These are phyloP conservation scores for Caenorhabditis panamensis DNA, from an alignment of 2,888 invertebrate species.

Conservation along the genomic window DNA sequence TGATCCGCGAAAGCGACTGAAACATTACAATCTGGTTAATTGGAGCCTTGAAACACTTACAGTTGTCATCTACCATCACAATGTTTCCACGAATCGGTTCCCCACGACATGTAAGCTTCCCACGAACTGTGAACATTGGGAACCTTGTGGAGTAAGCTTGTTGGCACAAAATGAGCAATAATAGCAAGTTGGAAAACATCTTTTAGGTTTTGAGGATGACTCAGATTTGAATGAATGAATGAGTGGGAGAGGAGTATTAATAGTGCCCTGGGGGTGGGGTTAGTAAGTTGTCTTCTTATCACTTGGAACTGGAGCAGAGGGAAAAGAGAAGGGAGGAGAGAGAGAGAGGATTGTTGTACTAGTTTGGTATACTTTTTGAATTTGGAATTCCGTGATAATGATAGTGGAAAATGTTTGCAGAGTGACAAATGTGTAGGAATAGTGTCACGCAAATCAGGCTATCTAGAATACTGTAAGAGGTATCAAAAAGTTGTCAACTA, in stretches of 20 bases:
- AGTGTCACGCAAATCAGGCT: neutral
- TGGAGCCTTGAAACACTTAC: too few relatives aligned
- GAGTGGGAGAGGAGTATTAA: constrained; percentile 5
- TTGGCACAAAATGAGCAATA: neutral
- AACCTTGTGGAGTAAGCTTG: constrained; percentile 6
- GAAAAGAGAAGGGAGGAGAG: neutral
- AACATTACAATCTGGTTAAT: too few relatives aligned
- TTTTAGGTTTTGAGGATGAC: neutral
- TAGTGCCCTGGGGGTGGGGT: constrained; percentile 23
- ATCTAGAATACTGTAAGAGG: neutral
- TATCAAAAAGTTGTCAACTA: neutral
- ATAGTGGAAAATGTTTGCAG: neutral
- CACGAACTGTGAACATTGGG: constrained; percentile 16
- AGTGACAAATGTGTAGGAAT: too few relatives aligned
- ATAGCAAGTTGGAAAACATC: constrained; percentile 1
- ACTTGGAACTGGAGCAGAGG: neutral
- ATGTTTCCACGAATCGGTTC: constrained; percentile 31
- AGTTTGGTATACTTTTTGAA: constrained; percentile 33
- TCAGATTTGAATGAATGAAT: constrained; percentile 22
- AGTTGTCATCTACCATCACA: constrained; percentile 38
- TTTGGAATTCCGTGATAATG: constrained; percentile 6
- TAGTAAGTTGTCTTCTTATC: constrained; percentile 37
- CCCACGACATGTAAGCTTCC: constrained; percentile 23
- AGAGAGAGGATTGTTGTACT: constrained; percentile 35
- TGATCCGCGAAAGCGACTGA: constrained; percentile 27